phyloP scores from a whole-genome alignment of 2,797 vertebrate genomes.

The Cyclura pinguis region DNA sequence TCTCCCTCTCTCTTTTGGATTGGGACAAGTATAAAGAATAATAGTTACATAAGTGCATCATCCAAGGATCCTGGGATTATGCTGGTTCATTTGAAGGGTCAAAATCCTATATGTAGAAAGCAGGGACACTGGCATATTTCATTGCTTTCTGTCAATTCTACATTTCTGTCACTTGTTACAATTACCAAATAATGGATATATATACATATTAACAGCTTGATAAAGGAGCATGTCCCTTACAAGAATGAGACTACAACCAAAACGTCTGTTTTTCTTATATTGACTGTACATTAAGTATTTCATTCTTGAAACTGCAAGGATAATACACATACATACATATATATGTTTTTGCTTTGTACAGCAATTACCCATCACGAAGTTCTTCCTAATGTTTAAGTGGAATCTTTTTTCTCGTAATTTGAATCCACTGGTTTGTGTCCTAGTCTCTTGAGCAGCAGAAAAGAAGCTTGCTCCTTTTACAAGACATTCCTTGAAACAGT shows the following conservation, averaged over 20 bases:
- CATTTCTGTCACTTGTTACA: not conserved
- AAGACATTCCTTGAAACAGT: too few species aligned
- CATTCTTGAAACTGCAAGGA: too few species aligned
- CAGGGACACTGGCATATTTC: fast-evolving
- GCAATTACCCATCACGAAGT: too few species aligned
- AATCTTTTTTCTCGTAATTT: too few species aligned
- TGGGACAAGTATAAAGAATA: not conserved
- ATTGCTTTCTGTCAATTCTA: not conserved
- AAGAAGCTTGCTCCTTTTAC: too few species aligned
- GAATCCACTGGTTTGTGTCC: too few species aligned
- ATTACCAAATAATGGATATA: not conserved
- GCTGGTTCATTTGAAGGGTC: not conserved
- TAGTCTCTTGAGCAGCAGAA: too few species aligned
- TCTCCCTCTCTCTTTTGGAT: not conserved
- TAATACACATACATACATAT: too few species aligned
- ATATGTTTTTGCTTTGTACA: too few species aligned
- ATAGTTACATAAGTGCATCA: fast-evolving
- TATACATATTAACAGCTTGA: not conserved
- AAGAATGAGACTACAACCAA: not conserved
- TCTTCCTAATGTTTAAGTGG: too few species aligned
- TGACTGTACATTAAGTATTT: not conserved
- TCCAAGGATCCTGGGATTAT: fast-evolving
- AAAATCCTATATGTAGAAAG: not conserved
- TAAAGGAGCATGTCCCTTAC: not conserved
- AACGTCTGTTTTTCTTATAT: not conserved